Base-by-base conservation (phyloP, 2,888 invertebrate species). In the Erebia epiphron region DNA sequence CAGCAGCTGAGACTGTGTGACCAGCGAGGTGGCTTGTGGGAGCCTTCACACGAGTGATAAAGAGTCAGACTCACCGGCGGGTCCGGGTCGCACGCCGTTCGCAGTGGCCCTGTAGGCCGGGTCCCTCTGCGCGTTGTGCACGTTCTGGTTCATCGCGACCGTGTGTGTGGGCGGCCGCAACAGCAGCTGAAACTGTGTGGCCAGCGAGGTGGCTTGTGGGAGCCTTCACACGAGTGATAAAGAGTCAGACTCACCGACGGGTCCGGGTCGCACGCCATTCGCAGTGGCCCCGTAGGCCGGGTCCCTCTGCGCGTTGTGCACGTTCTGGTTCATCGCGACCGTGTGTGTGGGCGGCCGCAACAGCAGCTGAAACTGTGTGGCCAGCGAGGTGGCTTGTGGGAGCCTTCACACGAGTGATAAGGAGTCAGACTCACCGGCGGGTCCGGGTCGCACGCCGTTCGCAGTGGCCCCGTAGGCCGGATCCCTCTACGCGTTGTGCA, bases 1-100 rank as follows among this genome's bases (percentile, higher is more conserved):
- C 79, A 97, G 96, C 16, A 97, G 90, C 41, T 62, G 62, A 68
- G 97, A 96, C 86, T 96, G 96, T 0, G 97, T 96, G 0, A 96
- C 96, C 3, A 43, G 43, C 43, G 43, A 46, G 46, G 46, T 46
- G 46, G 46, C 46, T 46, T 46, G 11, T 46, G 11, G 2, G 11
- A 10, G 46, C 11, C 46, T 46, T 11, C 46, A 46, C 46, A 10
- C 10, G 46, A 46, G 46, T 10, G 11, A 46, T 43, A 43, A 43
- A 2, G 10, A 43, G 43, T 43, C 43, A 43, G 10, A n/a, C 74
- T 65, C 41, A 90, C 91, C 92, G 3, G 92, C 86, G 1, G 92
- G 92, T 69, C 91, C 90, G 0, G 90, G 86, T 2, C 92, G 80
- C 18, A 89, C 79, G 16, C 88, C 89, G 68, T 87, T 89, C 1